A percentile compares a stretch with the other conserved stretches of the same genome.
Conservation (phyloP, 1,140 invertebrate species). For the Zaprionus taronus region DNA sequence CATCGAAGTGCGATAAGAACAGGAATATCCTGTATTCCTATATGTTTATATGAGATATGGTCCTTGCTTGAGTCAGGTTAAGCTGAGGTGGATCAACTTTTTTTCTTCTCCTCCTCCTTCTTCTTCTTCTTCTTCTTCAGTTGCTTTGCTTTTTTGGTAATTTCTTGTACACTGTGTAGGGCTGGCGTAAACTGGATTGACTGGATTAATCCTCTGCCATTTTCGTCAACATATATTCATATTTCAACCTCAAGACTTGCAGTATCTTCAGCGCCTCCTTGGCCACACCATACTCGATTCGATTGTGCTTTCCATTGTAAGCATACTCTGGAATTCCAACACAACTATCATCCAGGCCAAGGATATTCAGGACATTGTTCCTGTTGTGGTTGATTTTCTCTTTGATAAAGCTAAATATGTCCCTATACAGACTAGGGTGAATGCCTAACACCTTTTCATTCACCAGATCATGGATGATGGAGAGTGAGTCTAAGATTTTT, state of each 20-base stretch:
- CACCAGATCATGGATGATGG: slow-evolving; percentile 6
- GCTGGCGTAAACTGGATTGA: no score
- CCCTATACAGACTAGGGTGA: fast-evolving
- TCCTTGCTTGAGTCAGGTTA: slow-evolving; percentile 6
- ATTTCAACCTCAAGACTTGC: slow-evolving; percentile 27
- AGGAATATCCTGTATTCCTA: background rate
- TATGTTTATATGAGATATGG: slow-evolving; percentile 4
- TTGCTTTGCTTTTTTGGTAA: slow-evolving; percentile 37
- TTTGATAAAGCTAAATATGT: background rate
- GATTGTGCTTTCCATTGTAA: background rate
- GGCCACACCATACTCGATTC: slow-evolving; percentile 2
- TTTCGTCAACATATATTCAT: slow-evolving; percentile 14
- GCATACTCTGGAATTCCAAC: background rate
- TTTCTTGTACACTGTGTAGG: slow-evolving; percentile 25
- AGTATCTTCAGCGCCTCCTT: slow-evolving; percentile 45
- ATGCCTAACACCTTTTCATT: background rate
- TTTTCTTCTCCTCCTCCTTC: background rate
- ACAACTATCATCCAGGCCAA: background rate
- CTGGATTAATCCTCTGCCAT: background rate
- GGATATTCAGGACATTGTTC: background rate
- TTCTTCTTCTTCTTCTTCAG: background rate
- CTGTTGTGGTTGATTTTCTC: slow-evolving; percentile 40
- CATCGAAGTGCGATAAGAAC: background rate
- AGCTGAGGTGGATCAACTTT: background rate
- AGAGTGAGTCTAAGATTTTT: slow-evolving; percentile 30